Evolutionary conservation across 2,113 vertebrate species (phyloP).

Genomic region (Erythrolamprus reginae): DNA sequence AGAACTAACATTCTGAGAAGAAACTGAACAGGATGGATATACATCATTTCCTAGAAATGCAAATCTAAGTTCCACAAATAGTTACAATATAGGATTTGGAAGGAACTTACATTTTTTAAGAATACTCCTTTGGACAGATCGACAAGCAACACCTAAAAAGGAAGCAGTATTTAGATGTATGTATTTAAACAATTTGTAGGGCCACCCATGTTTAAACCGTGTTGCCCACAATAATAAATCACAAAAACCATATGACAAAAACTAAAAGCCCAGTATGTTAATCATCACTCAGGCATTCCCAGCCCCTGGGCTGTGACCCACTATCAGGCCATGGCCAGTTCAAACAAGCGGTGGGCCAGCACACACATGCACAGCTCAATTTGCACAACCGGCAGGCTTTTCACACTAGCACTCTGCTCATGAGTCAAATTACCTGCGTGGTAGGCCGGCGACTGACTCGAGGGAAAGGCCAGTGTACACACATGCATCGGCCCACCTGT

Average conservation of each 20-base stretch:
- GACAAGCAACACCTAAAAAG: conserved; percentile 80
- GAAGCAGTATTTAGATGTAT: not conserved
- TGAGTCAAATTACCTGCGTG: too few relatives aligned
- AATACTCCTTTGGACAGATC: conserved; percentile 81
- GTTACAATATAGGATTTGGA: not conserved
- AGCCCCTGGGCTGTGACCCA: not conserved
- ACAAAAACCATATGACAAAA: not conserved
- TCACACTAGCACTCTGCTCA: fast-evolving
- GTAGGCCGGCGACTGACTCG: not conserved
- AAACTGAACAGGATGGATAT: not conserved
- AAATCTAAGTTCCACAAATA: not conserved
- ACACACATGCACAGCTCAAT: not conserved
- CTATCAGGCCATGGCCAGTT: not conserved
- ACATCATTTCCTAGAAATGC: not conserved
- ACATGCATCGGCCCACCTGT: not conserved
- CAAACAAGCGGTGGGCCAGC: not conserved
- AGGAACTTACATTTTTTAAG: conserved; percentile 71
- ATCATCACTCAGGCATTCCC: not conserved
- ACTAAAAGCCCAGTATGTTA: not conserved
- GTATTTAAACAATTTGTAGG: not conserved
- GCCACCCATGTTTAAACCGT: not conserved
- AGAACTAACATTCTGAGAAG: not conserved
- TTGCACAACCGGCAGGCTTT: not conserved
- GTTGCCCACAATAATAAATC: not conserved
- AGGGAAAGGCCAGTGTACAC: not conserved